Evolutionary conservation across 2,888 invertebrate genomes (phyloP).

Genomic region (Adelphocoris suturalis): DNA sequence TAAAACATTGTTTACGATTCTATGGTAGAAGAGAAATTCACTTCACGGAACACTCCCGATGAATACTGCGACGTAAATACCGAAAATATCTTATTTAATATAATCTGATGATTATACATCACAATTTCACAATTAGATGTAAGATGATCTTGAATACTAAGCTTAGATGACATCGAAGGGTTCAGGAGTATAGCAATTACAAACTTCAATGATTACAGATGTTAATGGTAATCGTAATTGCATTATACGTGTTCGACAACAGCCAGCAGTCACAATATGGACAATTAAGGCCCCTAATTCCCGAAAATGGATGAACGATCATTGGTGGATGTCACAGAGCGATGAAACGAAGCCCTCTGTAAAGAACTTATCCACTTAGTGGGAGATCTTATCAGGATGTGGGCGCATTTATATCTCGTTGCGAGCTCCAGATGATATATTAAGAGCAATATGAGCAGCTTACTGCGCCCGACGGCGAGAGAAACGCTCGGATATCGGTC

Average conservation of each 20-base stretch:
- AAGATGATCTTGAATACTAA: no score
- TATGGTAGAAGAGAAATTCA: no score
- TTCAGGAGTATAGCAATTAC: neutral
- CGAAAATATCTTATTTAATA: no score
- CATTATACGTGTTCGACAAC: neutral
- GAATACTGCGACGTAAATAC: no score
- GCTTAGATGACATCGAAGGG: no score
- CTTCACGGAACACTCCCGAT: no score
- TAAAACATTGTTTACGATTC: no score
- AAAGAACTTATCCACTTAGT: constrained; percentile 54
- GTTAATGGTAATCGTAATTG: neutral
- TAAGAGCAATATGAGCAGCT: constrained; percentile 43
- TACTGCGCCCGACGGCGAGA: neutral
- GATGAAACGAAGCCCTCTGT: constrained; percentile 9
- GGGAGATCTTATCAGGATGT: constrained; percentile 66
- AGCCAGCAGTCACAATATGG: neutral
- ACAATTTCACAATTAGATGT: no score
- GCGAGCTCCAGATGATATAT: constrained; percentile 57
- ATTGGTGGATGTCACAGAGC: constrained; percentile 5
- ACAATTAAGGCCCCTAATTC: neutral
- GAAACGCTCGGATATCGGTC: neutral
- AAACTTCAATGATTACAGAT: neutral
- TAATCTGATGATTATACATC: no score
- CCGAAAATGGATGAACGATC: neutral
- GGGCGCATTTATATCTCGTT: constrained; percentile 68